phyloP scores from a whole-genome alignment of 2,113 vertebrate genomes.

The Phalacrocorax brasilianus region DNA sequence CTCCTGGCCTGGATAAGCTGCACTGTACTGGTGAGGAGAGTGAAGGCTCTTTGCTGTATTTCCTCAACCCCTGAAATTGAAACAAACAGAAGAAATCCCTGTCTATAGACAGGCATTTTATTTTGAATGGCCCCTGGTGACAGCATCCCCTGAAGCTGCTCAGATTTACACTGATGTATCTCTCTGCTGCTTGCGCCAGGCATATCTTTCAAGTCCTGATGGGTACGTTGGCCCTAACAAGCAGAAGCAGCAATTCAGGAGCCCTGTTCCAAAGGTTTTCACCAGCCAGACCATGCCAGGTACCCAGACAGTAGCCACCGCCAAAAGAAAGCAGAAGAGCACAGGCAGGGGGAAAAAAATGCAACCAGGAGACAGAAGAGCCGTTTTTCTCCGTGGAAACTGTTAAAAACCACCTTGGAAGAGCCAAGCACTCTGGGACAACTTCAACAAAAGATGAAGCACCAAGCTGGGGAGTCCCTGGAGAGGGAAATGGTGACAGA shows the following conservation, averaged over 20 bases:
- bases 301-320: neutral
- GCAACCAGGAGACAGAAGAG: neutral
- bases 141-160: neutral
- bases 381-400: neutral
- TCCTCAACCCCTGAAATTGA: neutral
- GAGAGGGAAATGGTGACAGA: neutral
- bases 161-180: neutral
- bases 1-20: neutral
- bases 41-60: neutral
- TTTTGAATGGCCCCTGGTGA: neutral
- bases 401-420: neutral
- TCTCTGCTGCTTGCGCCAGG: neutral
- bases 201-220: neutral
- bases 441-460: neutral
- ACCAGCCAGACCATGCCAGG: neutral
- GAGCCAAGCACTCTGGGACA: neutral
- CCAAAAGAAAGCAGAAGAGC: neutral
- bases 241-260: neutral
- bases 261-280: neutral
- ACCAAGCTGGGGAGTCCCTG: neutral
- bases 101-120: neutral
- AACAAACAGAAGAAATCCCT: neutral
- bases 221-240: neutral
- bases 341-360: neutral
- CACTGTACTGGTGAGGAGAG: neutral